Conservation (phyloP, 1,140 invertebrate genomes). For the Diabrotica undecimpunctata region DNA sequence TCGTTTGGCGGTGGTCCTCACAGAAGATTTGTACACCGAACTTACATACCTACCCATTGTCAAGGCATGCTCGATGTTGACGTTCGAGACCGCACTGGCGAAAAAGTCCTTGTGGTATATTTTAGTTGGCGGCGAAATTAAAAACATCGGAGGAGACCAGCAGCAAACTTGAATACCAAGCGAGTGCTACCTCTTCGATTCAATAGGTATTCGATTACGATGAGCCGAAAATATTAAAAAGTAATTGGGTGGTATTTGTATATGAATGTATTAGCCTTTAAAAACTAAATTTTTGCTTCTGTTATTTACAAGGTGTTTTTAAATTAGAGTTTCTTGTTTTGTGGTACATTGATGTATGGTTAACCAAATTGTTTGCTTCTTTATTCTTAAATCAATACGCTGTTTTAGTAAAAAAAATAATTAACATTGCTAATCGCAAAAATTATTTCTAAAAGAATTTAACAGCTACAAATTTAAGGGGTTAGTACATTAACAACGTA, state of each 20-base stretch:
- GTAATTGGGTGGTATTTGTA: slow-evolving; percentile 3
- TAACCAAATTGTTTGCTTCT: too few relatives aligned
- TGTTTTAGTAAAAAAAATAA: too few relatives aligned
- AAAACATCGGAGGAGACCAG: neutral
- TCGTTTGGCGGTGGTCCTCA: slow-evolving; percentile 15
- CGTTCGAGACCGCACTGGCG: slow-evolving; percentile 14
- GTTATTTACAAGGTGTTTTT: too few relatives aligned
- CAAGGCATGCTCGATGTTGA: slow-evolving; percentile 6
- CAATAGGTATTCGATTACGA: neutral
- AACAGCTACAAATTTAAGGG: too few relatives aligned
- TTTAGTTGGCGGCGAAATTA: slow-evolving; percentile 7
- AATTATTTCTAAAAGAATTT: too few relatives aligned
- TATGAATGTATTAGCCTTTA: too few relatives aligned
- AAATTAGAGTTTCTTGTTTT: too few relatives aligned
- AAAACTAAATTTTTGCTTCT: neutral
- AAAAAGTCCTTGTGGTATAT: slow-evolving; percentile 7
- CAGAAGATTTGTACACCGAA: slow-evolving; percentile 7
- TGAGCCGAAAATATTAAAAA: slow-evolving; percentile 5
- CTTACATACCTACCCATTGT: slow-evolving; percentile 10
- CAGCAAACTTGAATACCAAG: neutral
- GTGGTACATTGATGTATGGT: too few relatives aligned
- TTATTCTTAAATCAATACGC: too few relatives aligned
- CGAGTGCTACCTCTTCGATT: neutral
- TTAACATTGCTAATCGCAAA: too few relatives aligned
- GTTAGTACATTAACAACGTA: too few relatives aligned